phyloP scores from a whole-genome alignment of 2,113 vertebrate species.

The Lophura nycthemera region DNA sequence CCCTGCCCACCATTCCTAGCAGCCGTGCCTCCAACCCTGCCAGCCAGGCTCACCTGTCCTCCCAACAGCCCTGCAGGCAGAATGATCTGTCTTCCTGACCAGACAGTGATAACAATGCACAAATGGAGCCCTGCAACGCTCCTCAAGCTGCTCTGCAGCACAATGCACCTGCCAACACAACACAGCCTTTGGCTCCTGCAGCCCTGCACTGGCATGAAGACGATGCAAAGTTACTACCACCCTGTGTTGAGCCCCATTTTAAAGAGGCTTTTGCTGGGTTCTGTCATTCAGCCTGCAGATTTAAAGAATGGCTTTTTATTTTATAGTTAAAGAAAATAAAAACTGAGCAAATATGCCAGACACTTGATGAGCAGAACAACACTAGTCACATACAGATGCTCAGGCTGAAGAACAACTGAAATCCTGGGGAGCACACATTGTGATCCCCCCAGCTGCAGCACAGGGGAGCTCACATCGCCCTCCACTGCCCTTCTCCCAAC shows the following conservation, averaged over 20 bases:
- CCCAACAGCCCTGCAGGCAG: neutral
- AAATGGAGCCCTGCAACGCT: neutral
- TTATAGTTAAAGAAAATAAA: neutral
- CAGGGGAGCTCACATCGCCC: neutral
- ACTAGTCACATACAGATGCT: neutral
- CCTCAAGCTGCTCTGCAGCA: neutral
- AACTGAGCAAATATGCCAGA: fast-evolving
- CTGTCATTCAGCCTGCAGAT: neutral
- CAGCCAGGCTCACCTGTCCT: neutral
- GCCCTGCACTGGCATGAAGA: neutral
- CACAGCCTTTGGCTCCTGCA: neutral
- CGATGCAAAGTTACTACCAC: too few relatives aligned
- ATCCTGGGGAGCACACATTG: neutral
- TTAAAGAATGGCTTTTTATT: neutral
- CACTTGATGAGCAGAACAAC: neutral
- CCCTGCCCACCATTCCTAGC: neutral
- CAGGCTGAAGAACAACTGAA: fast-evolving
- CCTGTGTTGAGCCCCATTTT: neutral
- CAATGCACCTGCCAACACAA: neutral
- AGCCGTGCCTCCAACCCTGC: neutral
- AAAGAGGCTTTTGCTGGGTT: neutral
- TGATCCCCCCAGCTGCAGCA: neutral
- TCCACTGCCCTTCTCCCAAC: neutral
- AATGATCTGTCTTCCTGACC: neutral
- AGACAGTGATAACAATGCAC: neutral